A percentile compares a stretch with the other conserved stretches of the same genome.
These are phyloP conservation scores for Sebastes diploproa DNA, from an alignment of 2,797 vertebrate species.

Conservation along the genomic window DNA sequence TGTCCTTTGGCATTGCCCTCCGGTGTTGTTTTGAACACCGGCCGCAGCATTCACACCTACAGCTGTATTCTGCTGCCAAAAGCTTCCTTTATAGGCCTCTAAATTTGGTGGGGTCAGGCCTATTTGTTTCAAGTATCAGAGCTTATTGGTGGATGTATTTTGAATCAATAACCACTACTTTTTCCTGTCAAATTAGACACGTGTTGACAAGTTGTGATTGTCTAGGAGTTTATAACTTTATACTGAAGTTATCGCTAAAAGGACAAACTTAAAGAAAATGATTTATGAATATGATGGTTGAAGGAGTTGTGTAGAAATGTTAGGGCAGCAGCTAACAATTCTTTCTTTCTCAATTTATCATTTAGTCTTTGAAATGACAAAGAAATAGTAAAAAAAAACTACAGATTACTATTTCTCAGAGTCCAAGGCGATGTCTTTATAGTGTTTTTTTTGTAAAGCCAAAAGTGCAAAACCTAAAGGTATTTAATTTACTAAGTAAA, in stretches of 20 bases:
- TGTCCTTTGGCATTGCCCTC: background rate
- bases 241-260: background rate
- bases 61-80: background rate
- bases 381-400: background rate
- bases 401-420: background rate
- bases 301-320: background rate
- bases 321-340: too few relatives aligned
- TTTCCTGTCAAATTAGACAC: background rate
- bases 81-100: background rate
- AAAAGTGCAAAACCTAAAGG: background rate
- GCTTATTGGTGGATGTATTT: background rate
- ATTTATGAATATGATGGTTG: background rate
- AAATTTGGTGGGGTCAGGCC: background rate
- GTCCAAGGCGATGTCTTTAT: background rate
- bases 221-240: background rate
- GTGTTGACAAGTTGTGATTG: background rate
- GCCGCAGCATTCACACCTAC: constrained; percentile 21
- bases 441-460: background rate
- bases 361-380: background rate
- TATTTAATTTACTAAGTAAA: background rate
- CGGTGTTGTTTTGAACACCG: constrained; percentile 24
- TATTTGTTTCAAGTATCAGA: background rate
- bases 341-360: too few relatives aligned
- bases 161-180: background rate
- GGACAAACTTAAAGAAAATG: background rate